phyloP scores from a whole-genome alignment of 92 coral and sea anemone species.

The Phymanthus crucifer region DNA sequence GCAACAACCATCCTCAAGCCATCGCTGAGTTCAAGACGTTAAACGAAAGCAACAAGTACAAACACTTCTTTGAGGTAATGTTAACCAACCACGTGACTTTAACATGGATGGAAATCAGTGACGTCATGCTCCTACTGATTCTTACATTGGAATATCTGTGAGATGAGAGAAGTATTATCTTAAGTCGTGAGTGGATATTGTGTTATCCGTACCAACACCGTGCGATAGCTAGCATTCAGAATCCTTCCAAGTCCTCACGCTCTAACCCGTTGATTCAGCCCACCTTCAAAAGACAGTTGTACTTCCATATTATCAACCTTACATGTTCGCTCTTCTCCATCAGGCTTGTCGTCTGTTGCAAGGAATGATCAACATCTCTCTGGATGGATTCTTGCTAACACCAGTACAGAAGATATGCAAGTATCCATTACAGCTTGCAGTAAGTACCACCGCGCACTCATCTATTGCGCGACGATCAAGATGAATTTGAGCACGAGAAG shows the following conservation, averaged over 20 bases:
- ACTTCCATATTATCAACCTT: no score
- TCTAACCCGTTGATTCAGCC: no score
- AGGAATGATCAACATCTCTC: slow-evolving; percentile 90
- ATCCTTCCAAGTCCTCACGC: no score
- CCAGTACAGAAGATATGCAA: slow-evolving; percentile 99
- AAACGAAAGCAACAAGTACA: slow-evolving; percentile 82
- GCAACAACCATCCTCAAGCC: slow-evolving; percentile 98
- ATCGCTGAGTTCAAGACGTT: slow-evolving; percentile 80
- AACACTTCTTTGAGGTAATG: slow-evolving; percentile 92
- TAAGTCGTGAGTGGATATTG: no score
- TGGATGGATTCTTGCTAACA: slow-evolving; percentile 92
- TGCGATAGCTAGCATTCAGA: no score
- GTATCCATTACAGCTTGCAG: slow-evolving; percentile 95
- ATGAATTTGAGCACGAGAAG: no score
- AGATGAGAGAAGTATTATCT: no score
- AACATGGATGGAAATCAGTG: no score
- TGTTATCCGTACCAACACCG: no score
- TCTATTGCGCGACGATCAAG: not conserved
- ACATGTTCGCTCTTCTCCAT: not conserved
- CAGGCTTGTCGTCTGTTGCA: slow-evolving; percentile 96
- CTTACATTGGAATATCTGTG: no score
- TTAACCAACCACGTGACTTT: not conserved
- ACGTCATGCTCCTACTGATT: not conserved
- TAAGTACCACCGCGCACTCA: slow-evolving; percentile 26
- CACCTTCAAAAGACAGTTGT: no score